Base-by-base conservation (phyloP, 2,113 vertebrate species). In the Rhineura floridana region DNA sequence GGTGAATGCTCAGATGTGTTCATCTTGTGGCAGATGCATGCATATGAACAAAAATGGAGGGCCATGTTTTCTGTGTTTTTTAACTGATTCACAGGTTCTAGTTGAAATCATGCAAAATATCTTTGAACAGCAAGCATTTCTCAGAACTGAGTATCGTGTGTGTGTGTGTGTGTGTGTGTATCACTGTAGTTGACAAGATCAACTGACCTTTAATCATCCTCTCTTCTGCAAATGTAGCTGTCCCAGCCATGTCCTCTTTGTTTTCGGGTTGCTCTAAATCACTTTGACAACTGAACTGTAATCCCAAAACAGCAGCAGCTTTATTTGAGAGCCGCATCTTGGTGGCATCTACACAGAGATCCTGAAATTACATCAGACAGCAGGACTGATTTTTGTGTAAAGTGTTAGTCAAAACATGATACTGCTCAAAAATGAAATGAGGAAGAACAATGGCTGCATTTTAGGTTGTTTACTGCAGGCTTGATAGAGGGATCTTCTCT, bases 281-380 rank as follows among this genome's bases (percentile, higher is more conserved):
- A 23, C 94, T 94, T 81, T 86, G 96, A 93, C 91, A 95, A 70
- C 39, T 84, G 77, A 21, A 86, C 86, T 90, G 91, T 78, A 62
- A 76, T 84, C 91, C 85, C 0, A 6, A 89, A 86, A 85, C 67
- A 76, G 70, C 21, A 0, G 79, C 62, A 81, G 52, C 83, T 92
- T 91, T 90, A 91, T 80, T 76, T 48, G 90, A 83, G 67, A 70
- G 59, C 30, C 42, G 50, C 76, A 92, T 95, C 93, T 93, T 95
- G 86, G 80, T 50, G 88, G 70, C 67, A 30, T 94, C 93, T 90
- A 79, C 2, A 33, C 12, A 92, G 86, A 91, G 91, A 92, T 81
- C 95, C 97, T 97, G 96, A 94, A 97, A 97, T 92, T 89, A 95
- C 78, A 96, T 0, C 82, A 86, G 91, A 89, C 4, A 93, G 15